These are phyloP conservation scores for Mastigias papua DNA, from an alignment of 30 jellyfish, hydroid and myxozoan genomes.

Conservation along the genomic window DNA sequence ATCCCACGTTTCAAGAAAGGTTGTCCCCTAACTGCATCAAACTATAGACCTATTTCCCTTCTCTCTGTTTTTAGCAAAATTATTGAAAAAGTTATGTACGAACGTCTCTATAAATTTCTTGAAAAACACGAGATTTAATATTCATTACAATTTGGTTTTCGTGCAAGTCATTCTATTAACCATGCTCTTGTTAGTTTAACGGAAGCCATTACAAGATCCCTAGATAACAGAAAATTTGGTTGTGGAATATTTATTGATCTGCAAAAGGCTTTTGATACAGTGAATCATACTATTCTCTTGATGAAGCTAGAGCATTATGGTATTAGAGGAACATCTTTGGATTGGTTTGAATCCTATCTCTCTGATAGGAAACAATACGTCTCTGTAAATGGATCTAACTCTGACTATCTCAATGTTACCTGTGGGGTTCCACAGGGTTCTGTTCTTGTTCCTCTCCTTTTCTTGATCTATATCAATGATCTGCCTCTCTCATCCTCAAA, in stretches of 20 bases:
- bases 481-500: constrained; percentile 42
- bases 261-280: constrained; percentile 75
- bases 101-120: constrained; percentile 57
- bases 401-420: constrained; percentile 35
- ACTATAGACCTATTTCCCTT: constrained; percentile 78
- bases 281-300: constrained; percentile 30
- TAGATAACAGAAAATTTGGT: constrained; percentile 47
- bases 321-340: constrained; percentile 38
- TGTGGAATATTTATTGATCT: constrained; percentile 65
- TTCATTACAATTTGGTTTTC: constrained; percentile 71
- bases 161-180: constrained; percentile 60
- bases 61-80: constrained; percentile 73
- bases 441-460: constrained; percentile 77
- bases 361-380: constrained; percentile 65
- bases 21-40: constrained; percentile 55
- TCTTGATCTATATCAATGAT: constrained; percentile 48
- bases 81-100: constrained; percentile 58
- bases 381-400: constrained; percentile 49
- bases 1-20: constrained; percentile 75
- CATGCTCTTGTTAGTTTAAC: constrained; percentile 80
- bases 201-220: constrained; percentile 46
- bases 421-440: constrained; percentile 84
- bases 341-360: constrained; percentile 68
- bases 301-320: constrained; percentile 65
- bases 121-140: constrained; percentile 38